Conservation (phyloP, 2,797 vertebrate genomes). For the Xenopus petersii region DNA sequence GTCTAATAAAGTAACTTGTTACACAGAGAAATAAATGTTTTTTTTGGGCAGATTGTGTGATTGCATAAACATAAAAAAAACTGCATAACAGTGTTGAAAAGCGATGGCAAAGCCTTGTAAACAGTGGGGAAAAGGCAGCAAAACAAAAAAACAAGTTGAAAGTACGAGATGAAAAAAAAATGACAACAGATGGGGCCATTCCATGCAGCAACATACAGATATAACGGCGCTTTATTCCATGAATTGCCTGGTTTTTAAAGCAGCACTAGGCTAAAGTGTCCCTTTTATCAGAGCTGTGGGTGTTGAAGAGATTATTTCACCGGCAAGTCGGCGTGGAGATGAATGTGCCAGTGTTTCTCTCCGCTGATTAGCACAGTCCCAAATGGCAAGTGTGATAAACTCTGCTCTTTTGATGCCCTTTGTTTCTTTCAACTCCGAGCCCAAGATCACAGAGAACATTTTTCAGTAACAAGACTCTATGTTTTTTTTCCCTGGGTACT, state of each 20-base stretch:
- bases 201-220: conserved; percentile 57
- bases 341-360: conserved; percentile 78
- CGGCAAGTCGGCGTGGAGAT: conserved; percentile 73
- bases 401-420: conserved; percentile 70
- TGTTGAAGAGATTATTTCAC: conserved; percentile 78
- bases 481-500: conserved; percentile 56
- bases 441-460: conserved; percentile 58
- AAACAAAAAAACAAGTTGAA: conserved; percentile 52
- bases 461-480: conserved; percentile 57
- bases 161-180: conserved; percentile 49
- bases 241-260: conserved; percentile 68
- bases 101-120: conserved; percentile 45
- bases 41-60: conserved; percentile 44
- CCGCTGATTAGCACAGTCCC: conserved; percentile 74
- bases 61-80: conserved; percentile 13
- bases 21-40: not conserved
- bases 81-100: conserved; percentile 23
- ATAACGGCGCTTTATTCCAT: conserved; percentile 67
- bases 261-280: conserved; percentile 63
- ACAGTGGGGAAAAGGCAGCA: conserved; percentile 35
- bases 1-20: conserved; percentile 53
- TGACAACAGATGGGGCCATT: conserved; percentile 65
- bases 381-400: conserved; percentile 80
- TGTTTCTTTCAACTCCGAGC: conserved; percentile 58
- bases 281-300: conserved; percentile 67